Evolutionary conservation across 2,888 invertebrate genomes (phyloP), one percentile per base, ranked within the genome.

Genomic region (Xestia c-nigrum): DNA sequence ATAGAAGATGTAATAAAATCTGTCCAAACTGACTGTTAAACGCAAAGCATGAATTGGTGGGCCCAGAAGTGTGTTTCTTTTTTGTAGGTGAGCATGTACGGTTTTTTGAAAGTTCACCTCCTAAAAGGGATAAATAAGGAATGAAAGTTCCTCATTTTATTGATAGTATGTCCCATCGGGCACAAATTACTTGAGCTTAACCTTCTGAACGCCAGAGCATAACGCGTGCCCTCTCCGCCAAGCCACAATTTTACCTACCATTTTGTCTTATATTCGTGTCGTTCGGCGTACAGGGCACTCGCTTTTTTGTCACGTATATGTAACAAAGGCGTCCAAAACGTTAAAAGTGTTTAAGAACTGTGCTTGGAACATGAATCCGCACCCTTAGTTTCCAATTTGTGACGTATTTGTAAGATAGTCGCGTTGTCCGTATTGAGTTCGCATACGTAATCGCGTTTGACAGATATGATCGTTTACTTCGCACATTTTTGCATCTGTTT

Each of bases 401-500:
- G 31, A 47, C 21, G 12, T 72, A 81, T 76, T 82, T 52, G 68
- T 61, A 70, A 21, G 52, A 72, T 59, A 78, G 59, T 46, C 52
- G 52, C 72, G 47, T 74, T 59, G 50, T 21, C 10, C 43, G 59
- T 63, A 72, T 83, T 69, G 38, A 66, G 63, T 52, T n/a, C 52
- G 70, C 78, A 78, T 79, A 71, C 79, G 43, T 71, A 80, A 74
- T 74, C 47, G 47, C 61, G 12, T 72, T 78, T 72, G 78, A 64
- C 75, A 57, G 84, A 83, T 83, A 83, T 79, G 69, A 83, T 79
- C 83, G 70, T 70, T 73, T 46, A 69, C 68, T 84, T 72, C 67
- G 57, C 69, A 79, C 74, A 84, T 76, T 80, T 72, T 72, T 84
- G 72, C 66, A 72, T 68, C 71, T 61, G 46, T 43, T 72, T 71